A percentile compares a stretch with the other conserved stretches of the same genome.
These are phyloP conservation scores for Tenrec ecaudatus DNA, from an alignment of 2,113 vertebrate genomes.

Conservation along the genomic window DNA sequence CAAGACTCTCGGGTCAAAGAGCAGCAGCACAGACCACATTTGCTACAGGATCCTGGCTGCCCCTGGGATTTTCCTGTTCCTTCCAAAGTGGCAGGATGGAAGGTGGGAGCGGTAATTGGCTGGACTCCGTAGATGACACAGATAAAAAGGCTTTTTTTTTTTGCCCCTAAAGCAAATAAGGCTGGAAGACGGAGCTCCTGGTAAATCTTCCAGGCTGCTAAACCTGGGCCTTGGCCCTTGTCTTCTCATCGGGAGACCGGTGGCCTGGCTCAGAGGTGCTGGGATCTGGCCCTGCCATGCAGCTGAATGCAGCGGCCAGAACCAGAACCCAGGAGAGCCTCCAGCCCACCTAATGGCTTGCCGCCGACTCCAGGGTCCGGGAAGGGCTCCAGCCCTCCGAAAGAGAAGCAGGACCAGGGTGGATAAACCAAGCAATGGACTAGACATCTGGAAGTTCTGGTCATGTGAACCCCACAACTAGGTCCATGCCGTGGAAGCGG, in stretches of 20 bases:
- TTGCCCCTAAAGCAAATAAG: background rate
- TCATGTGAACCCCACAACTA: background rate
- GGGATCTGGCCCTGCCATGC: background rate
- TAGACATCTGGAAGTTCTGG: background rate
- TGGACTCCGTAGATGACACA: background rate
- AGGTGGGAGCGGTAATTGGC: background rate
- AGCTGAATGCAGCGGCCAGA: background rate
- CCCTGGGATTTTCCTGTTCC: constrained; percentile 15
- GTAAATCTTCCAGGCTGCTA: too few species aligned
- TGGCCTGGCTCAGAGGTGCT: background rate
- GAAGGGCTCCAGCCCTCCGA: background rate
- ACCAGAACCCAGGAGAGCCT: background rate
- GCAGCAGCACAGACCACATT: background rate
- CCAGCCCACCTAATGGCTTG: background rate
- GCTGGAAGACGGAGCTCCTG: background rate
- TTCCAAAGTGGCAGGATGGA: background rate
- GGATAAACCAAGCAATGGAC: background rate
- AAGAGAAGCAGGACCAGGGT: background rate
- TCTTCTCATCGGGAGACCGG: background rate
- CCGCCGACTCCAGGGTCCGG: background rate
- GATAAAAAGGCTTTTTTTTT: background rate
- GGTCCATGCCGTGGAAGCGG: background rate
- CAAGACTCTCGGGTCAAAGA: too few species aligned
- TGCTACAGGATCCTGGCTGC: background rate
- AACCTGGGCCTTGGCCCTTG: background rate